Percentiles rank a stretch among this genome's conserved stretches.
Evolutionary conservation across 2,888 invertebrate species (phyloP).

Genomic region (Callyntrura guangdongensis): DNA sequence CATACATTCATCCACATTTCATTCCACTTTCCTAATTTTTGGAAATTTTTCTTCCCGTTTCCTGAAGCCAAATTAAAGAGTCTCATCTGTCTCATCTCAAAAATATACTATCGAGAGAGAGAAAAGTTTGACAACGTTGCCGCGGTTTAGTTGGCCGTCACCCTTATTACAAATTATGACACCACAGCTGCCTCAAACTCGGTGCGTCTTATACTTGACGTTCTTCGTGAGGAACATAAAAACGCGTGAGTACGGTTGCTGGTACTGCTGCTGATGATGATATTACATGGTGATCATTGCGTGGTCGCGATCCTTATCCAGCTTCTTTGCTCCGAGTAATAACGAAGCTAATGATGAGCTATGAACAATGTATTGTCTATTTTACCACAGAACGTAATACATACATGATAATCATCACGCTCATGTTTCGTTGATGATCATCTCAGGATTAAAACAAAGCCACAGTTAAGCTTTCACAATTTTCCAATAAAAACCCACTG

Average conservation of each 20-base stretch:
- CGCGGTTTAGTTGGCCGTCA: constrained; percentile 58
- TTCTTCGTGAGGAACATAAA: constrained; percentile 25
- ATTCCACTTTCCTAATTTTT: constrained; percentile 59
- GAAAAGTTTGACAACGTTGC: constrained; percentile 12
- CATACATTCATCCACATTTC: background rate
- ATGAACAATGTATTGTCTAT: constrained; percentile 44
- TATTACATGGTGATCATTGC: background rate
- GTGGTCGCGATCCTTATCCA: constrained; percentile 43
- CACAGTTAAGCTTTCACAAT: constrained; percentile 49
- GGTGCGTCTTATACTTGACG: background rate
- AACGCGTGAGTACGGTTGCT: background rate
- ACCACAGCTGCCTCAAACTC: constrained; percentile 62
- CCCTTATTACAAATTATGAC: constrained; percentile 76
- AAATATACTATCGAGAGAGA: background rate
- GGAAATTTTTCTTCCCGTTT: constrained; percentile 52
- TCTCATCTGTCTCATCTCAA: background rate
- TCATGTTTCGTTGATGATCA: constrained; percentile 57
- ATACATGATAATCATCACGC: constrained; percentile 49
- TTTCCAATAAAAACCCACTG: constrained; percentile 64
- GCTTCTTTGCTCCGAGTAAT: constrained; percentile 58
- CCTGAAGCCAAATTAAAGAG: constrained; percentile 57
- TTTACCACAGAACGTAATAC: constrained; percentile 9
- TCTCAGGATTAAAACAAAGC: constrained; percentile 69
- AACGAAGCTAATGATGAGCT: constrained; percentile 69
- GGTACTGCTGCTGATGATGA: background rate